Evolutionary conservation across 2,797 vertebrate species (phyloP), one percentile per base, ranked within the genome.

Genomic region (Tadarida brasiliensis): DNA sequence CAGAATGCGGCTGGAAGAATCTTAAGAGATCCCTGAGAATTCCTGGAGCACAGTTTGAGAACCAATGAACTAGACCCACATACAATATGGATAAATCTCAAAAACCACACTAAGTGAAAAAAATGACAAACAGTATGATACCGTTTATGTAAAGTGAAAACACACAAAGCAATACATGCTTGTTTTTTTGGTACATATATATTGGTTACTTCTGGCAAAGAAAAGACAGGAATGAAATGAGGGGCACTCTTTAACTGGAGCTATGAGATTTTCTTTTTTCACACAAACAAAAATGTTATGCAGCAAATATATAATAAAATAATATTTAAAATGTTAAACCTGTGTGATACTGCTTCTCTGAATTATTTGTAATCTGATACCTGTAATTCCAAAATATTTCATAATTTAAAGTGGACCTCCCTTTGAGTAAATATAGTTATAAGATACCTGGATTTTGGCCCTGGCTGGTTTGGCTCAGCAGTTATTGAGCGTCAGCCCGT

Each of bases 391-490:
- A 22, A 96, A 95, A 77, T 81, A 87, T 35, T 89, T 86, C 26
- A 49, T 73, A 74, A 92, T 61, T 96, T 63, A 83, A 87, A 94
- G 30, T 82, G 17, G 81, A 95, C 33, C 77, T 95, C 81, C 78
- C 63, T 84, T 70, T 92, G 20, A 95, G 39, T 51, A 91, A 94
- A 82, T 57, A 90, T 20, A 84, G 24, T 80, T 70, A 76, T 15
- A 82, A 93, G 86, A 95, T 73, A 92, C 15, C 12, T 94, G 56
- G n/a, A 90, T 94, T 95, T 96, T 81, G 33, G 33, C 33, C 19
- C 67, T 68, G 67, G 16, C 67, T 19, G 22, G 67, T 35, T n/a
- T 67, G 65, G 33, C 33, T 68, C 33, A 68, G 67, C 30, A 33
- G 19, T 35, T 68, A 28, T n/a, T n/a, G 33, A 35, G 33, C 17